Conservation (phyloP, 2,797 vertebrate species). For the Oreortyx pictus region DNA sequence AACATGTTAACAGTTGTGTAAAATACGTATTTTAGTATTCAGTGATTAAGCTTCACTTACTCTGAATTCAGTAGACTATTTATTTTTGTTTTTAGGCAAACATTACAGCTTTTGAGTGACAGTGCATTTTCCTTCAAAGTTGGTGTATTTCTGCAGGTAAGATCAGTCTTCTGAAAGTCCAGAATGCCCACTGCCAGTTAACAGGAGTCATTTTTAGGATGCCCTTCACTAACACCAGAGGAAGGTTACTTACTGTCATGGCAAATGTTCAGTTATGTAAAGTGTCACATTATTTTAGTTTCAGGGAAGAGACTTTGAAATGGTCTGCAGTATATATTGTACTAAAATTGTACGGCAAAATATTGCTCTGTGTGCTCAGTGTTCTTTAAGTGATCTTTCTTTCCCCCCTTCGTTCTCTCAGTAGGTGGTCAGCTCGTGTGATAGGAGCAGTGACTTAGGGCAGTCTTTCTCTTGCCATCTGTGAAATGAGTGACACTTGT, state of each 20-base stretch:
- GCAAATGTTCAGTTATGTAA: conserved; percentile 69
- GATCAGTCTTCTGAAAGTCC: not conserved
- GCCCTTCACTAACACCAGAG: conserved; percentile 42
- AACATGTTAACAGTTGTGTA: not conserved
- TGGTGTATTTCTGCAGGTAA: not conserved
- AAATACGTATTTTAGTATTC: not conserved
- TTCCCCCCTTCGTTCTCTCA: accelerated
- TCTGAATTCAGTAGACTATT: not conserved
- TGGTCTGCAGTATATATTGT: conserved; percentile 14
- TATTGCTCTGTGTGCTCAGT: not conserved
- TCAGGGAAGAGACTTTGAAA: conserved; percentile 52
- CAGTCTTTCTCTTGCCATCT: not conserved
- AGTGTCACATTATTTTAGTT: conserved; percentile 70
- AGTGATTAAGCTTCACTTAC: not conserved
- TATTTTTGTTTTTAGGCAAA: not conserved
- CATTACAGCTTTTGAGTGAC: not conserved
- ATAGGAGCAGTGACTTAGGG: not conserved
- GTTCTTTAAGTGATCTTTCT: not conserved
- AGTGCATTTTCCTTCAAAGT: not conserved
- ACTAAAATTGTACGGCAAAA: conserved; percentile 35
- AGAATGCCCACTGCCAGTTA: not conserved
- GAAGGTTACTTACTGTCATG: conserved; percentile 63
- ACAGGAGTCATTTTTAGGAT: conserved; percentile 4
- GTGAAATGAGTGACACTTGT: not conserved
- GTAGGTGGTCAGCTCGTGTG: not conserved